A percentile compares a stretch with the other conserved stretches of the same genome.
These are phyloP conservation scores for Ifrita kowaldi DNA, from an alignment of 2,113 vertebrate genomes.

Conservation along the genomic window DNA sequence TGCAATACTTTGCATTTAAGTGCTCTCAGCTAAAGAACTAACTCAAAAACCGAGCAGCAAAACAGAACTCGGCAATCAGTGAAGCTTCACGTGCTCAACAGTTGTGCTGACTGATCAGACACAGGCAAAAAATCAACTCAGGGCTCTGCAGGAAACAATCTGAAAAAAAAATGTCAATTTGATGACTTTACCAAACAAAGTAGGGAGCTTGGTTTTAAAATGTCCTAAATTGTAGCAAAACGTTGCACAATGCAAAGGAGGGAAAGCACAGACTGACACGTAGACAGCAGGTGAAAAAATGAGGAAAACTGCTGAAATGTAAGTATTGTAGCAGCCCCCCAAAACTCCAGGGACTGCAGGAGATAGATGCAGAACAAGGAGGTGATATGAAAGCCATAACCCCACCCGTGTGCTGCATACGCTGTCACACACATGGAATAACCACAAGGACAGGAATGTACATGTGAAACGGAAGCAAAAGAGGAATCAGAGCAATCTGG, in stretches of 20 bases:
- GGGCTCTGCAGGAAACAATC: not conserved
- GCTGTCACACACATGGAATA: not conserved
- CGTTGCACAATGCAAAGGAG: not conserved
- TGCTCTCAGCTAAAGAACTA: not conserved
- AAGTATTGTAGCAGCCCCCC: not conserved
- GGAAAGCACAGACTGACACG: rapidly evolving
- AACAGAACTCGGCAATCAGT: not conserved
- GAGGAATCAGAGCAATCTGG: not conserved
- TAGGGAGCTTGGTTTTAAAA: not conserved
- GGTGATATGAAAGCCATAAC: not conserved
- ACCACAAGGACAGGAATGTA: not conserved
- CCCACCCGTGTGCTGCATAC: rapidly evolving
- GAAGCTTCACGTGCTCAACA: not conserved
- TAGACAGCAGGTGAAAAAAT: not conserved
- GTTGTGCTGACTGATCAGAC: not conserved
- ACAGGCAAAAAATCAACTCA: not conserved
- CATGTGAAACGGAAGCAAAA: not conserved
- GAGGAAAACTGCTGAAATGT: not conserved
- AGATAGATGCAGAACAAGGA: not conserved
- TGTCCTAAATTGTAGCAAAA: not conserved
- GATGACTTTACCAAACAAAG: not conserved
- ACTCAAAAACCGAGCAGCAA: not conserved
- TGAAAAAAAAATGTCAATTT: not conserved
- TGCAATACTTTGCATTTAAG: not conserved
- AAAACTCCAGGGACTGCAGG: not conserved